A percentile compares a stretch with the other conserved stretches of the same genome.
phyloP scores from a whole-genome alignment of 2,888 invertebrate species.

The Cartodere bifasciata region DNA sequence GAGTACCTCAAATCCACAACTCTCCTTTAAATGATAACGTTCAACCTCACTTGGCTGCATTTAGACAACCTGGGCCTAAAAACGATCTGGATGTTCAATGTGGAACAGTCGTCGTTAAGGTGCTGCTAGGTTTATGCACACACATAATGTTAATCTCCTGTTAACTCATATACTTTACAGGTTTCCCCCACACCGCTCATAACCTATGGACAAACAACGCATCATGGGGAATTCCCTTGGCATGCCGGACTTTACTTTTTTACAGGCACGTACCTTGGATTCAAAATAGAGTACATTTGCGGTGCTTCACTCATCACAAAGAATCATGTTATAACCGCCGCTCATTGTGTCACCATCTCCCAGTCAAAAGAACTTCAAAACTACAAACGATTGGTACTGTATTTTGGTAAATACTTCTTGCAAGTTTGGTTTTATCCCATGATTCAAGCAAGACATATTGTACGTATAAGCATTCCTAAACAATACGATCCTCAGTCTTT shows the following conservation, averaged over 20 bases:
- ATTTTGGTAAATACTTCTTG: constrained; percentile 31
- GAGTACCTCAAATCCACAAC: no score
- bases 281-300: constrained; percentile 31
- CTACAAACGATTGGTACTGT: constrained; percentile 23
- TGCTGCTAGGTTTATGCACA: no score
- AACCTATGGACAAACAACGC: constrained; percentile 44
- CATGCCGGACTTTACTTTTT: constrained; percentile 51
- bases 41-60: no score
- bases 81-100: no score
- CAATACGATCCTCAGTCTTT: constrained; percentile 26
- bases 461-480: constrained; percentile 26
- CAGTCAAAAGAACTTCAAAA: constrained; percentile 18
- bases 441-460: constrained; percentile 29
- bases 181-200: constrained; percentile 40
- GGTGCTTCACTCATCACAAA: constrained; percentile 27
- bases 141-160: no score
- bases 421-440: constrained; percentile 29
- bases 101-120: no score
- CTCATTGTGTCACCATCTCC: constrained; percentile 29
- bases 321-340: constrained; percentile 27
- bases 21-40: no score
- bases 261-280: constrained; percentile 26
- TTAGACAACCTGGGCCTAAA: no score
- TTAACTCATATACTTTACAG: no score
- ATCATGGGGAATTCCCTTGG: constrained; percentile 56